Evolutionary conservation across 1,140 invertebrate species (phyloP), one percentile per base, ranked within the genome.

Genomic region (Bombyx mandarina): DNA sequence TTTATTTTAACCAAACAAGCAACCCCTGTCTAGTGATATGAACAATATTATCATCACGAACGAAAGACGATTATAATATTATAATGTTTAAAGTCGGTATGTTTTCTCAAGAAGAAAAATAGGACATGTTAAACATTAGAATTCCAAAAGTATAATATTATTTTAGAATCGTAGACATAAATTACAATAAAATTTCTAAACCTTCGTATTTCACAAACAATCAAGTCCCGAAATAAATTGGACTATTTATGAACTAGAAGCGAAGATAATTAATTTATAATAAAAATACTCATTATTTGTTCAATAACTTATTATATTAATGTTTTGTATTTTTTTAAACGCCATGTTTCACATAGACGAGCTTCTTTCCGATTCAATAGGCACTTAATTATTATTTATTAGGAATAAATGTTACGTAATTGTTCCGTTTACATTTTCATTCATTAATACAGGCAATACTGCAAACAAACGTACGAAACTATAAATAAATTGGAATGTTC

Each of bases 401-500:
- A 35, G 26, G 26, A 35, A 35, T 35, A 35, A 35, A 35, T 35
- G 26, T 35, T 35, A 35, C 26, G 26, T 35, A 35, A 35, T 35
- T 35, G 26, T 35, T 35, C 26, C 26, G 26, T 35, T 35, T 5
- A 35, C 26, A 35, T 3, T 35, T 35, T 35, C 26, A 2, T 35
- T 35, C 4, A 35, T 35, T 5, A 35, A 56, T 60, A 55, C 48
- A 35, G 26, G 26, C 26, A 35, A 35, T 35, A 35, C 26, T 35
- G 26, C 2, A 35, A 35, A 35, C 2, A 35, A 35, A 35, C 12
- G 12, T 18, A 35, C 26, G 26, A 35, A 35, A 35, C 4, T 56
- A 65, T 57, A 56, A 56, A 56, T 63, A 60, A 63, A 69, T 66
- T 70, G 73, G 75, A 77, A 77, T 77, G 75, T 75, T 62, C 62